Percentiles rank a stretch among this genome's conserved stretches.
These are phyloP conservation scores for Falco concolor DNA, from an alignment of 2,797 vertebrate species.

Conservation along the genomic window DNA sequence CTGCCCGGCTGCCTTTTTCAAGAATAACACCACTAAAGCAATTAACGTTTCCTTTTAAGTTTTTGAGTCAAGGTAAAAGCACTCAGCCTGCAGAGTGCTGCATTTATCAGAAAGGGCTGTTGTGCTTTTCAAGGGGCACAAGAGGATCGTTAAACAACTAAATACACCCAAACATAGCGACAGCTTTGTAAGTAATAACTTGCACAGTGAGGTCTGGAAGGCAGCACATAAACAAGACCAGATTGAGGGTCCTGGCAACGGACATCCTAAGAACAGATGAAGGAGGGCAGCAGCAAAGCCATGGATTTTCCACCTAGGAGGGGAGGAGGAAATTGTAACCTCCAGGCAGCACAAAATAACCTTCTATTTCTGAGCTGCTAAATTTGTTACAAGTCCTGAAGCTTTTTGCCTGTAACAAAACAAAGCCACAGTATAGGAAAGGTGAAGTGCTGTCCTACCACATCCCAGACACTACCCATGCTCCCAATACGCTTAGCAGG, in stretches of 20 bases:
- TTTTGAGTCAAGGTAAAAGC: constrained; percentile 41
- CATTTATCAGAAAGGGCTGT: constrained; percentile 4
- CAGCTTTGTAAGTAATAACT: background rate
- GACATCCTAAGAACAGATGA: background rate
- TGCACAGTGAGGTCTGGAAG: background rate
- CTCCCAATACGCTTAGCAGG: background rate
- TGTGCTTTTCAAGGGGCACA: constrained; percentile 33
- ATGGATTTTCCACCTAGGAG: background rate
- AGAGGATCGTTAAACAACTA: background rate
- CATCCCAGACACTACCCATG: background rate
- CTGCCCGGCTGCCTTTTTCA: background rate
- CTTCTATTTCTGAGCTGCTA: background rate
- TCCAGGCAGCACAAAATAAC: background rate
- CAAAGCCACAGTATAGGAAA: background rate
- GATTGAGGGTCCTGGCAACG: constrained; percentile 36
- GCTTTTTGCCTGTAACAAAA: background rate
- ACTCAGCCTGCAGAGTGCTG: background rate
- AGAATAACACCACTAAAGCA: constrained; percentile 26
- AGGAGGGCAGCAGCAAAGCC: background rate
- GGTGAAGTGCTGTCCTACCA: background rate
- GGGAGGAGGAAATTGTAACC: background rate
- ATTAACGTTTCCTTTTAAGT: constrained; percentile 43
- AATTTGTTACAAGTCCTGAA: background rate
- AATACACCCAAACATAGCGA: background rate
- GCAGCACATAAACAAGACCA: constrained; percentile 1